These are phyloP conservation scores for Sebastes baramenuke DNA, from an alignment of 2,797 vertebrate genomes.

Conservation along the genomic window DNA sequence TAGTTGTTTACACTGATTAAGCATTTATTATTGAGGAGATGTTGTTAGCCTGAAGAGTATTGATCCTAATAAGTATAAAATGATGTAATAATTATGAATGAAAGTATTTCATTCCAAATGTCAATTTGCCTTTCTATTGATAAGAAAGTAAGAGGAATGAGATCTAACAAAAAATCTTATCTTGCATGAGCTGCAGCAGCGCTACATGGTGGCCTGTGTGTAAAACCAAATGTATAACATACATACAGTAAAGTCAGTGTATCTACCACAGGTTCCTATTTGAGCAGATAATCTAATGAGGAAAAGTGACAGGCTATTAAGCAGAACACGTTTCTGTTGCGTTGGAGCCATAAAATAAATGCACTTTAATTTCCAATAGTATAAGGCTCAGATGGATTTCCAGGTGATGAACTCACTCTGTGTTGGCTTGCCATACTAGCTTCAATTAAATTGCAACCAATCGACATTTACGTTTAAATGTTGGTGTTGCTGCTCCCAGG, in stretches of 20 bases:
- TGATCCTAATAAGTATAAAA: not conserved
- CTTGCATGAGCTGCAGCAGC: not conserved
- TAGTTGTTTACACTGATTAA: not conserved
- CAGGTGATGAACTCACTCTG: no score
- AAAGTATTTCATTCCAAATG: not conserved
- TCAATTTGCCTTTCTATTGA: not conserved
- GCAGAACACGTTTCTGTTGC: not conserved
- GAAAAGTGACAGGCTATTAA: not conserved
- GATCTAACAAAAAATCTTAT: not conserved
- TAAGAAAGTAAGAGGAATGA: not conserved
- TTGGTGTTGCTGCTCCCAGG: no score
- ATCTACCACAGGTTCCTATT: not conserved
- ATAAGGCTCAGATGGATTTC: not conserved
- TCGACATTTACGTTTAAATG: not conserved
- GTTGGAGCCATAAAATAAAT: not conserved
- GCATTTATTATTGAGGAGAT: not conserved
- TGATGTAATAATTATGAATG: not conserved
- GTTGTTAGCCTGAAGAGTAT: not conserved
- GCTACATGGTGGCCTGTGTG: not conserved
- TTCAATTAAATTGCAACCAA: not conserved
- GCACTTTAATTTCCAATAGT: not conserved
- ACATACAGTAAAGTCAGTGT: not conserved
- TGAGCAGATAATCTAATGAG: not conserved
- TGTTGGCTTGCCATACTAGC: not conserved
- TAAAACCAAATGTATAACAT: not conserved